A percentile compares a stretch with the other conserved stretches of the same genome.
Conservation (phyloP, 1,140 invertebrate species). For the Ceratitis capitata region DNA sequence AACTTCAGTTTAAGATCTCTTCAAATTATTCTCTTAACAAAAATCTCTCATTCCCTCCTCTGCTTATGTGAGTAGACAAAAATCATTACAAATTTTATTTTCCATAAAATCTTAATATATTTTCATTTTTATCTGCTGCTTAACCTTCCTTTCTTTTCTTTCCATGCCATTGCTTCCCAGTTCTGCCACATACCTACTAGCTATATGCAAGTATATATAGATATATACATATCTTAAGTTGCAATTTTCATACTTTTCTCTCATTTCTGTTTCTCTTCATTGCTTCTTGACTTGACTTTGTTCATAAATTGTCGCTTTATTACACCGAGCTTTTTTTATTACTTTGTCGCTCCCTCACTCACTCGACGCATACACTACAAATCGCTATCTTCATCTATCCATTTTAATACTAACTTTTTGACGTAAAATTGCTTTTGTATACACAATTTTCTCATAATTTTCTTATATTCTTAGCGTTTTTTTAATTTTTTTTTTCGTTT, state of each 20-base stretch:
- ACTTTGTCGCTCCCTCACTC: background rate
- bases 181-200: no score
- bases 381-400: background rate
- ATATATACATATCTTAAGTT: background rate
- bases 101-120: background rate
- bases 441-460: background rate
- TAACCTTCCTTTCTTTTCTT: background rate
- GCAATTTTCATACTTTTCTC: background rate
- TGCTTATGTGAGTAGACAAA: background rate
- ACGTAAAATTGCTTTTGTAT: background rate
- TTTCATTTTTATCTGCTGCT: background rate
- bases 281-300: background rate
- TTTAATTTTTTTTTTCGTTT: background rate
- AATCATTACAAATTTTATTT: background rate
- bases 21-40: no score
- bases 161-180: background rate
- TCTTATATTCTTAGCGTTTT: background rate
- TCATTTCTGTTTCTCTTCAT: background rate
- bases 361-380: no score
- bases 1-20: background rate
- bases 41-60: background rate
- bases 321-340: slow-evolving; percentile 6
- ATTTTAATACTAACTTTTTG: slow-evolving; percentile 6
- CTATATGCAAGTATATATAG: no score
- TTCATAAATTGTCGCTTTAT: slow-evolving; percentile 23